phyloP scores from a whole-genome alignment of 1,140 invertebrate genomes.

The Drosophila ambigua region DNA sequence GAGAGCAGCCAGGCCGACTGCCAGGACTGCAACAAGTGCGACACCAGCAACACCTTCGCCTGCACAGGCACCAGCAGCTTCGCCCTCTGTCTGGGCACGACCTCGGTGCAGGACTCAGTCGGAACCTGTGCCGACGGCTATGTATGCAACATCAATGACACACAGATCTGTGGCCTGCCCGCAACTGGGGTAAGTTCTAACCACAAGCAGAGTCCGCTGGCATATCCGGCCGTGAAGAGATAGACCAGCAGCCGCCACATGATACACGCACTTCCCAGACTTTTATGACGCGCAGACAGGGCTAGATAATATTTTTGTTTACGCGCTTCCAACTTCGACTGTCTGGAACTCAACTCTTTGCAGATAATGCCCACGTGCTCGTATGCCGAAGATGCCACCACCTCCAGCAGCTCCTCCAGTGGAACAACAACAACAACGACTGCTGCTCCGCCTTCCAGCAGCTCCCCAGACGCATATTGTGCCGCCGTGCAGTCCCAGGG shows the following conservation, averaged over 20 bases:
- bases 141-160: constrained; percentile 60
- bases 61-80: constrained; percentile 68
- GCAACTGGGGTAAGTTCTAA: constrained; percentile 43
- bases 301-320: background rate
- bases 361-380: constrained; percentile 60
- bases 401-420: constrained; percentile 37
- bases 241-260: no score
- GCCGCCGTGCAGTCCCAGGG: constrained; percentile 44
- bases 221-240: no score
- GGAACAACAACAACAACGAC: constrained; percentile 3
- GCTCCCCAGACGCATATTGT: constrained; percentile 54
- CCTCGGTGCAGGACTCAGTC: constrained; percentile 25
- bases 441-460: constrained; percentile 17
- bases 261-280: no score
- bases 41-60: constrained; percentile 60
- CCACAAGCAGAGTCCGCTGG: no score
- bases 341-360: background rate
- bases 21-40: constrained; percentile 68
- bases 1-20: constrained; percentile 31
- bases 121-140: constrained; percentile 59
- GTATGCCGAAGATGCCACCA: constrained; percentile 46
- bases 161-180: constrained; percentile 59
- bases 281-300: no score
- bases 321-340: background rate
- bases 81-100: constrained; percentile 66